Percentiles rank a stretch among this genome's conserved stretches.
Conservation (phyloP, 2,888 invertebrate genomes). For the Miltochrista miniata region DNA sequence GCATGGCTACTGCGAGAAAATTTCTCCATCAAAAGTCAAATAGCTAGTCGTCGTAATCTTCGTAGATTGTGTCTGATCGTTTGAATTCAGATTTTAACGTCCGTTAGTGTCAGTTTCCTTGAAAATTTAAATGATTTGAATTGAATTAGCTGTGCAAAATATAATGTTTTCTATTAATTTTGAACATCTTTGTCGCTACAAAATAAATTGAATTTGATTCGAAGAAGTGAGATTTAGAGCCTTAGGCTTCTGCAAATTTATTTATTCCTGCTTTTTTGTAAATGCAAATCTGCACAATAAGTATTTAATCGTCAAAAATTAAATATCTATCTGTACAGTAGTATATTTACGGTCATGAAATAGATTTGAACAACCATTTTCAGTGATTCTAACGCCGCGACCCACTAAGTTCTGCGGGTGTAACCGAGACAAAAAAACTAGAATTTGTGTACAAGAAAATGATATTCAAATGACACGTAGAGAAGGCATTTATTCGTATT, state of each 20-base stretch:
- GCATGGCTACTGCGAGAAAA: constrained; percentile 32
- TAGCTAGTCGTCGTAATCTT: constrained; percentile 11
- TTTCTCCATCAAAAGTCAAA: constrained; percentile 32
- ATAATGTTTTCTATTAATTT: too few species aligned
- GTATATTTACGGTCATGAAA: too few species aligned
- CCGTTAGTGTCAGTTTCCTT: not conserved
- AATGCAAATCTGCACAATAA: too few species aligned
- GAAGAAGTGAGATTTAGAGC: too few species aligned
- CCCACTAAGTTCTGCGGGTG: constrained; percentile 6
- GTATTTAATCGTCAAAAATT: too few species aligned
- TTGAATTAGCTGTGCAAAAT: too few species aligned
- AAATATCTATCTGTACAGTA: too few species aligned
- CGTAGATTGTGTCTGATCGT: constrained; percentile 4
- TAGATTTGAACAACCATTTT: not conserved
- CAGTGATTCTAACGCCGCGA: not conserved
- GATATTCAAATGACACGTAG: not conserved
- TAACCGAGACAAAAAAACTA: not conserved
- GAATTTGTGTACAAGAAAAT: not conserved
- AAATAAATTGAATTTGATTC: too few species aligned
- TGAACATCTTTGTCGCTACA: too few species aligned
- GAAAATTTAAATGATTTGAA: not conserved
- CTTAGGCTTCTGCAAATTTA: too few species aligned
- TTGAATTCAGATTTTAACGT: not conserved
- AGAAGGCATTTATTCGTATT: too few species aligned
- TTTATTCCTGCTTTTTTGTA: too few species aligned